Base-by-base conservation (phyloP, 2,888 invertebrate species). In the Ferdinandea cuprea region DNA sequence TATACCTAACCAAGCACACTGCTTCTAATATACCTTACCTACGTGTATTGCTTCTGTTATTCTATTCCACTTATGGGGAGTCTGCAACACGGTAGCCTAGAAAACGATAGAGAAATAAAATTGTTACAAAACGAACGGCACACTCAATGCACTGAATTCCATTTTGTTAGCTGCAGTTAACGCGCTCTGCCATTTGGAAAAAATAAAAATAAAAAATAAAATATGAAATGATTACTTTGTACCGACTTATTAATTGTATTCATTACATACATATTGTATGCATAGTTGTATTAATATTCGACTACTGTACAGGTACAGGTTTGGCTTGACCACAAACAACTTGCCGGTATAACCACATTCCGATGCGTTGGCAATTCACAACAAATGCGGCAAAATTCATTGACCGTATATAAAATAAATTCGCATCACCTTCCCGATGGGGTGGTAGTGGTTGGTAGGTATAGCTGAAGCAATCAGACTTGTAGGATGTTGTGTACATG, bases 281-380 rank as follows among this genome's bases (percentile, higher is more conserved):
- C 44, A 9, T 19, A 19, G 19, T 11, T 9, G 11, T 9, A 9
- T 17, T 44, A 11, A 44, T 44, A 44, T 44, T 44, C 21, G 13
- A 40, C 40, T 13, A 15, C 13, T 15, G 15, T 68, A 15, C 32
- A 50, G 40, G 37, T 63, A 46, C 59, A 56, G 61, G 72, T 80
- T 74, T 61, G 50, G 61, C 19, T 30, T 4, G 32, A 11, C 25
- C 28, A 52, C 52, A 58, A 54, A 65, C 68, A 44, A 42, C 59
- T 59, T 71, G 77, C 77, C 79, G 73, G 74, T 74, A 56, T 63
- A 80, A 68, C 79, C 68, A 30, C 79, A 80, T 80, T 80, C 74
- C 74, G 35, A 63, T 61, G 61, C 48, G 59, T 65, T 72, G 32
- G 52, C 61, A 52, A 63, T 44, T 44, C 61, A 63, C 66, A 46